Percentiles rank a stretch among this genome's conserved stretches.
Conservation (phyloP, 2,888 invertebrate genomes). For the Chalcis sispes region DNA sequence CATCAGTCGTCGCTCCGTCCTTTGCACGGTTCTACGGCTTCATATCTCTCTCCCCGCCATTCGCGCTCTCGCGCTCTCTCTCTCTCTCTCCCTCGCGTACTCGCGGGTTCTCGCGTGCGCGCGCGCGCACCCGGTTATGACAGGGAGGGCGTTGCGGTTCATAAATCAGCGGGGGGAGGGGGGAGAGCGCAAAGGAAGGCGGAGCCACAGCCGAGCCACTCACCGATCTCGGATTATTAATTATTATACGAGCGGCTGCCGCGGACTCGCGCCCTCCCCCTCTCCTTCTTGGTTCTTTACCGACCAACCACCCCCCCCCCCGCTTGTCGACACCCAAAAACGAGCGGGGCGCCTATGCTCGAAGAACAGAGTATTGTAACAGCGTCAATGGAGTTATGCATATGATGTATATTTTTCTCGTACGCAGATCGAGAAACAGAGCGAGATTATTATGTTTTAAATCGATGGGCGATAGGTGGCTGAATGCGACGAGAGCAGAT, state of each 20-base stretch:
- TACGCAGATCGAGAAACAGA: too few relatives aligned
- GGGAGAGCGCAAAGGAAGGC: constrained; percentile 61
- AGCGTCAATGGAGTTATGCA: too few relatives aligned
- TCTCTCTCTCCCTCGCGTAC: constrained; percentile 12
- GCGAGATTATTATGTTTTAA: too few relatives aligned
- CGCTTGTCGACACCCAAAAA: constrained; percentile 28
- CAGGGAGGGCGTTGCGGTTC: constrained; percentile 75
- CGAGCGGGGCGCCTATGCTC: too few relatives aligned
- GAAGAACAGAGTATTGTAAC: too few relatives aligned
- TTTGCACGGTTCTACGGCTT: too few relatives aligned
- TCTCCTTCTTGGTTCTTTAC: too few relatives aligned
- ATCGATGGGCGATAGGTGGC: too few relatives aligned
- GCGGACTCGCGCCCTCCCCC: not conserved
- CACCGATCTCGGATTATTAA: constrained; percentile 74
- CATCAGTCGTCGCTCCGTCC: too few relatives aligned
- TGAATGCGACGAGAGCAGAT: too few relatives aligned
- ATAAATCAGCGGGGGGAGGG: constrained; percentile 71
- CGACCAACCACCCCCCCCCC: not conserved
- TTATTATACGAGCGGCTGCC: constrained; percentile 69
- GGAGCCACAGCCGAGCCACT: constrained; percentile 72
- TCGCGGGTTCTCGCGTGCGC: not conserved
- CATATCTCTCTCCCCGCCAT: constrained; percentile 22
- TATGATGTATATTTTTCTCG: too few relatives aligned
- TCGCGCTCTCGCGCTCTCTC: constrained; percentile 5
- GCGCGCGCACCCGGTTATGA: constrained; percentile 69